A percentile compares a stretch with the other conserved stretches of the same genome.
phyloP scores from a whole-genome alignment of 2,113 vertebrate species.

The Hoplias malabaricus region DNA sequence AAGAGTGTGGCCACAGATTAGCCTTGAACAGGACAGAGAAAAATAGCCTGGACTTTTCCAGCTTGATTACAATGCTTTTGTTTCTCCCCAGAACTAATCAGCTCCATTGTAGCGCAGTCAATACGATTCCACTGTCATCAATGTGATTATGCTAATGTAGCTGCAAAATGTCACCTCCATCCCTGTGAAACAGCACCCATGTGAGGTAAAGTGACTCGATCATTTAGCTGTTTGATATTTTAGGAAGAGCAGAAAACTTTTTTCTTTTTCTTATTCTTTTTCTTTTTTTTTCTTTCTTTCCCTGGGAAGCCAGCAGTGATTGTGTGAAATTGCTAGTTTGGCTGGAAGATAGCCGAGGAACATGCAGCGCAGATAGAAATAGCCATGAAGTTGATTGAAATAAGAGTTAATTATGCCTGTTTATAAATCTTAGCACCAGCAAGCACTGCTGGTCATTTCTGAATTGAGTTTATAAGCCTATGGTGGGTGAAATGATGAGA shows the following conservation, averaged over 20 bases:
- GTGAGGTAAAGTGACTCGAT: constrained; percentile 53
- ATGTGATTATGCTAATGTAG: constrained; percentile 74
- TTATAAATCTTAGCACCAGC: constrained; percentile 60
- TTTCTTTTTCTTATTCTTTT: constrained; percentile 51
- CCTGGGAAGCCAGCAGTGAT: constrained; percentile 61
- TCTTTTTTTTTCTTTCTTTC: not conserved
- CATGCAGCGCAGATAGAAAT: constrained; percentile 66
- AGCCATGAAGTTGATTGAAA: constrained; percentile 71
- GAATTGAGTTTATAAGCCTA: constrained; percentile 24
- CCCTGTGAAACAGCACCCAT: constrained; percentile 62
- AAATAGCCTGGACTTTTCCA: constrained; percentile 54
- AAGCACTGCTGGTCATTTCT: constrained; percentile 34
- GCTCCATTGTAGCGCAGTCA: constrained; percentile 71
- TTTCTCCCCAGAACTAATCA: constrained; percentile 71
- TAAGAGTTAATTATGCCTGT: constrained; percentile 66
- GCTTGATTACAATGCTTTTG: constrained; percentile 68
- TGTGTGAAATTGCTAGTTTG: constrained; percentile 73
- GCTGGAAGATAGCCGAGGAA: constrained; percentile 63
- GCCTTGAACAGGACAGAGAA: constrained; percentile 47
- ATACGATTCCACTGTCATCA: constrained; percentile 70
- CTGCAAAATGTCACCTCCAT: constrained; percentile 74
- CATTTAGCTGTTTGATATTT: constrained; percentile 74
- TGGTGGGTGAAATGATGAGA: constrained; percentile 3
- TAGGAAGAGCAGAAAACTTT: constrained; percentile 61
- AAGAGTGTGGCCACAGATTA: constrained; percentile 46